Evolutionary conservation across 2,797 vertebrate genomes (phyloP).

Genomic region (Lutjanus argentimaculatus): DNA sequence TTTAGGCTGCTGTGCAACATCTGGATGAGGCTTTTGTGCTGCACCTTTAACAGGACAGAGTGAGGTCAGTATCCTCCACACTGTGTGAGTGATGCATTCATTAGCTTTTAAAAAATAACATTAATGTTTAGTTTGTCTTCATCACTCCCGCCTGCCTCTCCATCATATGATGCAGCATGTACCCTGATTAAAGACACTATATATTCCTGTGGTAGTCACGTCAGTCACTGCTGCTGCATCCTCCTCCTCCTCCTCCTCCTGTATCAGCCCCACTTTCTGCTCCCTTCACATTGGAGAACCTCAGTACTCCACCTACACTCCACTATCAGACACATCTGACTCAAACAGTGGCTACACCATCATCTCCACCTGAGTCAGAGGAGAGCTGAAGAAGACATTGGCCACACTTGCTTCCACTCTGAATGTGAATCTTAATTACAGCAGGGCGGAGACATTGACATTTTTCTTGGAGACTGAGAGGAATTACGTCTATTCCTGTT

Average conservation of each 20-base stretch:
- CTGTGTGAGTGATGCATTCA: background rate
- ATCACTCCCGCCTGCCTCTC: background rate
- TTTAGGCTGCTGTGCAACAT: background rate
- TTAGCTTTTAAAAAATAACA: background rate
- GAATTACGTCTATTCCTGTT: slow-evolving; percentile 74
- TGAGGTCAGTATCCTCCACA: background rate
- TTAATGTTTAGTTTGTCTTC: background rate
- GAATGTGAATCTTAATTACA: slow-evolving; percentile 70
- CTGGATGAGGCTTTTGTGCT: slow-evolving; percentile 15
- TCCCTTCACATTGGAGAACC: background rate
- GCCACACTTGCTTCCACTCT: slow-evolving; percentile 48
- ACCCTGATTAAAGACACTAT: background rate
- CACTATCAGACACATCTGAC: slow-evolving; percentile 43
- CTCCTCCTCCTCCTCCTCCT: slow-evolving; percentile 10
- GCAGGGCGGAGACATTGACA: slow-evolving; percentile 72
- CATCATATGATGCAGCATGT: slow-evolving; percentile 5
- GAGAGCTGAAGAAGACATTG: slow-evolving; percentile 49
- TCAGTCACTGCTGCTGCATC: background rate
- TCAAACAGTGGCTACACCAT: slow-evolving; percentile 32
- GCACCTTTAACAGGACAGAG: background rate
- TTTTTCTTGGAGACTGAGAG: slow-evolving; percentile 77
- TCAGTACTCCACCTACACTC: background rate
- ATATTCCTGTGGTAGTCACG: background rate
- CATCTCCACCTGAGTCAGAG: slow-evolving; percentile 54
- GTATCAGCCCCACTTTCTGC: background rate